These are phyloP conservation scores for Euura saliciscinereae DNA, from an alignment of 1,140 invertebrate genomes.

Conservation along the genomic window DNA sequence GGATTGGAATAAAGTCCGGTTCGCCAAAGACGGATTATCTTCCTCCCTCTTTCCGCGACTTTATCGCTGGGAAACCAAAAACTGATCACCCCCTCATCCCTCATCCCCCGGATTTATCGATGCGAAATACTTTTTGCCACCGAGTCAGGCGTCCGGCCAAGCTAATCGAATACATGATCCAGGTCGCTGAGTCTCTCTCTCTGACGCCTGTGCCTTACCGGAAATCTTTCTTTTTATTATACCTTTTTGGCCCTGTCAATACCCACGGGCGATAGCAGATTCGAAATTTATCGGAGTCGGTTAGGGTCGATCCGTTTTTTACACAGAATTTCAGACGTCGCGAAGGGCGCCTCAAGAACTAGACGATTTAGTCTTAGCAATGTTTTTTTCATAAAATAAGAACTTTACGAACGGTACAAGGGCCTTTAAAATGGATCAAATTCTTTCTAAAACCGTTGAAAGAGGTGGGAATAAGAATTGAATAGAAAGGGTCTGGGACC, in stretches of 20 bases:
- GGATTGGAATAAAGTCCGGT: not conserved
- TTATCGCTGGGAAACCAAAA: too few species aligned
- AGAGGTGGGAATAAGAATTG: not conserved
- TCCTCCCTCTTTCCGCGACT: too few species aligned
- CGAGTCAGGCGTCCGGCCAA: not conserved
- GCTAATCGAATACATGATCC: not conserved
- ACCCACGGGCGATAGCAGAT: not conserved
- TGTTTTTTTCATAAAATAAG: too few species aligned
- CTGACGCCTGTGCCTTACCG: not conserved
- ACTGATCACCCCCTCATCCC: not conserved
- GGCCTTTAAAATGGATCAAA: too few species aligned
- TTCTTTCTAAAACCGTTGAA: not conserved
- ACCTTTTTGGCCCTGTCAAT: conserved; percentile 13
- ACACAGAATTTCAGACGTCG: too few species aligned
- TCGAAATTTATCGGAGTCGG: not conserved
- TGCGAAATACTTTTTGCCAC: not conserved
- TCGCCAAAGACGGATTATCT: not conserved
- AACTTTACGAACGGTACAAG: too few species aligned
- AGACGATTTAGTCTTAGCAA: not conserved
- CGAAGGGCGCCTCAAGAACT: too few species aligned
- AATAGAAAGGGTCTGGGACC: not conserved
- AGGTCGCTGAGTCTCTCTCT: not conserved
- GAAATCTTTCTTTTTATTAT: conserved; percentile 13
- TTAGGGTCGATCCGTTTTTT: too few species aligned
- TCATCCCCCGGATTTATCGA: not conserved